Evolutionary conservation across 2,888 invertebrate genomes (phyloP), one percentile per base, ranked within the genome.

Genomic region (Pardosa pseudoannulata): DNA sequence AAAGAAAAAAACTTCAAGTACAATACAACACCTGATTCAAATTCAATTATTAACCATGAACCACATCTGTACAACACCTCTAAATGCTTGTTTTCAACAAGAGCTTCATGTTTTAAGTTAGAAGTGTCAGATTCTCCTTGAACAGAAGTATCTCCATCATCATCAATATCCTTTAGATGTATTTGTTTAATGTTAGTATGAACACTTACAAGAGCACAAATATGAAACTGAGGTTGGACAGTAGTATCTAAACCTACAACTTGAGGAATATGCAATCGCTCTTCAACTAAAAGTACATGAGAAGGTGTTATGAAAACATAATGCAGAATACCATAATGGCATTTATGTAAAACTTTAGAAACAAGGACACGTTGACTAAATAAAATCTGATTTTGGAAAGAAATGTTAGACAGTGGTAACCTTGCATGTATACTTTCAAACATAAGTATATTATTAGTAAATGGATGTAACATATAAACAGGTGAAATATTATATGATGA

Each of bases 41-140:
- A 87, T 36, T 87, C 81, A 6, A 87, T 62, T 31, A 82, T 64
- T 36, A 87, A 62, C 87, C 87, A 87, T 27, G 71, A 79, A 19
- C 87, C 87, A 70, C 73, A 78, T 19, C 36, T 68, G 36, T 80
- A 71, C 13, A 86, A 68, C 6, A 73, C 19, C 39, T 62, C 56
- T 39, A 76, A 70, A 39, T 82, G 68, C 7, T 78, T 70, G 39
- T 74, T 67, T 68, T 74, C 74, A 29, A 41, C 16, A 41, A 29
- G 32, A 28, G n/a, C 19, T 27, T 46, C 23, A 27, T 32, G 27
- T 19, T 62, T 46, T 13, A 19, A 6, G 27, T 23, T 32, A n/a
- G 28, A 9, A n/a, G 32, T 32, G 9, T 46, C 27, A 50, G 1
- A 32, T n/a, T 16, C 39, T 41, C 16, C 36, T 19, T 11, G 41